Conservation (phyloP, 1,140 invertebrate genomes). For the Goniozus legneri region DNA sequence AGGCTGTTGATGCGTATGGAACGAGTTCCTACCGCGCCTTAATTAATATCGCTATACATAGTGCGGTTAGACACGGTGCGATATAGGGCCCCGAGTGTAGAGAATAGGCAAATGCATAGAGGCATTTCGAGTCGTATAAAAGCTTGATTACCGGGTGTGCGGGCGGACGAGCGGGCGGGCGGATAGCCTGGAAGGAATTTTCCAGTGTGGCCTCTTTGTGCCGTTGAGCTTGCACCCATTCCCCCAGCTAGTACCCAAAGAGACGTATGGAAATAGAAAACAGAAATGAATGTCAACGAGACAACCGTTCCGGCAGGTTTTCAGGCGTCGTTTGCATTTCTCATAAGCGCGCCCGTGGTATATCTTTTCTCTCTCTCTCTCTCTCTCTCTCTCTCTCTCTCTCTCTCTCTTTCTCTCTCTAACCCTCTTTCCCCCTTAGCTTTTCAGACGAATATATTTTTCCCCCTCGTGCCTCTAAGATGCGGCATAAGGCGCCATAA, state of each 20-base stretch:
- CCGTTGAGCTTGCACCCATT: background rate
- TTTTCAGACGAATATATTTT: conserved; percentile 2
- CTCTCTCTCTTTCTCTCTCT: too few species aligned
- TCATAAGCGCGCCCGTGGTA: conserved; percentile 15
- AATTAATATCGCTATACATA: too few species aligned
- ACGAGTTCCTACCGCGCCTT: too few species aligned
- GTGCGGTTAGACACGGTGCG: too few species aligned
- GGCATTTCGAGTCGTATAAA: background rate
- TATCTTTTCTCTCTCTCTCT: conserved; percentile 6
- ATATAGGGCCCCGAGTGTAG: background rate
- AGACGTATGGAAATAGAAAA: background rate
- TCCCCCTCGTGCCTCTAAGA: conserved; percentile 6
- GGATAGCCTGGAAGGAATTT: background rate
- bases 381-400: too few species aligned
- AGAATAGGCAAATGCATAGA: background rate
- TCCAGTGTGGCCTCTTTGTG: background rate
- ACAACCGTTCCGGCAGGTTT: conserved; percentile 8
- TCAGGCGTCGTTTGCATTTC: conserved; percentile 18
- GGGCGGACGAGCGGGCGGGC: background rate
- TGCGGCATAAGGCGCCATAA: conserved; percentile 6
- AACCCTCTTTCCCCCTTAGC: too few species aligned
- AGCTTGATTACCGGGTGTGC: background rate
- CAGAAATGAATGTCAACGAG: conserved; percentile 12
- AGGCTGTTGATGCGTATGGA: too few species aligned
- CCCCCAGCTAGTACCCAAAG: background rate